Evolutionary conservation across 2,113 vertebrate genomes (phyloP).

Genomic region (Myiozetetes cayanensis): DNA sequence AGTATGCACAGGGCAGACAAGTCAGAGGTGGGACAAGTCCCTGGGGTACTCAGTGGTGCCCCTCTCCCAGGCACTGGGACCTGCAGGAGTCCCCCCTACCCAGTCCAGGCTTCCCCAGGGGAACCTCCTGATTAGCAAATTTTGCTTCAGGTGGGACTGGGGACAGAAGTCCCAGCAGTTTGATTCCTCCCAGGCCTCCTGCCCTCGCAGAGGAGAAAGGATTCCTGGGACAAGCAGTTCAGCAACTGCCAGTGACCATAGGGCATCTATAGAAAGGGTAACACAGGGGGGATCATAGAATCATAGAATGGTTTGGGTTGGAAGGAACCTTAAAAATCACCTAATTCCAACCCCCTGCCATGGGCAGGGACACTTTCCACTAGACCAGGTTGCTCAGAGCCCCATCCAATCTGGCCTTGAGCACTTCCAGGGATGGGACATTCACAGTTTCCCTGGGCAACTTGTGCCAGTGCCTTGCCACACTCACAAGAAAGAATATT

Average conservation of each 20-base stretch:
- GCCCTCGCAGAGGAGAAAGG: not conserved
- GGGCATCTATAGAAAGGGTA: not conserved
- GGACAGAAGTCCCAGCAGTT: not conserved
- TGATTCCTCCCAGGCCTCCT: not conserved
- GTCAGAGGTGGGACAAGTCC: not conserved
- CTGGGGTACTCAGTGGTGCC: not conserved
- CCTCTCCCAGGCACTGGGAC: rapidly evolving
- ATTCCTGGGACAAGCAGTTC: not conserved
- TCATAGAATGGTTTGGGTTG: not conserved
- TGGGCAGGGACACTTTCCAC: not conserved
- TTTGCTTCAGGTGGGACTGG: not conserved
- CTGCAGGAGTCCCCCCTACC: rapidly evolving
- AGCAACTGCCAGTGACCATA: not conserved
- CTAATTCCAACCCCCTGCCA: too few species aligned
- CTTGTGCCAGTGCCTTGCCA: not conserved
- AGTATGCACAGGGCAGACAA: not conserved
- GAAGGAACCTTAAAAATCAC: not conserved
- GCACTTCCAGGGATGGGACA: not conserved
- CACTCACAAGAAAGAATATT: not conserved
- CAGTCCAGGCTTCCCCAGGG: not conserved
- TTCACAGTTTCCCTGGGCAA: not conserved
- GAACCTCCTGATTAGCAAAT: not conserved
- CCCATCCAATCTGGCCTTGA: not conserved
- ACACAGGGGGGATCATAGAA: not conserved
- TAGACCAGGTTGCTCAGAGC: not conserved